Percentiles rank a stretch among this genome's conserved stretches.
These are phyloP conservation scores for Polypedilum vanderplanki DNA, from an alignment of 1,140 invertebrate genomes.

Conservation along the genomic window DNA sequence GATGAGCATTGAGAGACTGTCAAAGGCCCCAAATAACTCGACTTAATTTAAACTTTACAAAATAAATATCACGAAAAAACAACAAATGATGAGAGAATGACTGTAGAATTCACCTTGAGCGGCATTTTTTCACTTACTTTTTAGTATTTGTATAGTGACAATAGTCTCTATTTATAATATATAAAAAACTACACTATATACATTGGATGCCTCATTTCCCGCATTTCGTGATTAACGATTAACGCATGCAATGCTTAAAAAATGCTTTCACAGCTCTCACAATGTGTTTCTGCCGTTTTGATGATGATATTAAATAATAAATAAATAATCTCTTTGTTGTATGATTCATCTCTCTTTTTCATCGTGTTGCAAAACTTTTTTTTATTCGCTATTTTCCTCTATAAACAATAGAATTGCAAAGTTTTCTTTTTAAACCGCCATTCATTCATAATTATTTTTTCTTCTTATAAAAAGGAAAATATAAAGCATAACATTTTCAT, in stretches of 20 bases:
- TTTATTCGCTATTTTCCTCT: no score
- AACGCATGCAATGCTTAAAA: neutral
- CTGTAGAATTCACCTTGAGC: constrained; percentile 11
- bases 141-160: neutral
- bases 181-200: neutral
- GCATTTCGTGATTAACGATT: neutral
- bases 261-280: neutral
- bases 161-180: neutral
- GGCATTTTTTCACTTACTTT: neutral
- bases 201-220: neutral
- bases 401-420: no score
- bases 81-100: neutral
- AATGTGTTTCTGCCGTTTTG: neutral
- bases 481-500: no score
- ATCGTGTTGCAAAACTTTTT: no score
- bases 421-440: no score
- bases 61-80: neutral
- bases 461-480: no score
- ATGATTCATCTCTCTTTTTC: no score
- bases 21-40: neutral
- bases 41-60: neutral
- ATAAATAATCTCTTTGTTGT: no score
- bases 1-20: neutral
- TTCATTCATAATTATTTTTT: no score
- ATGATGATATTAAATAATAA: neutral